phyloP scores from a whole-genome alignment of 2,888 invertebrate genomes.

The Athalia rosae region DNA sequence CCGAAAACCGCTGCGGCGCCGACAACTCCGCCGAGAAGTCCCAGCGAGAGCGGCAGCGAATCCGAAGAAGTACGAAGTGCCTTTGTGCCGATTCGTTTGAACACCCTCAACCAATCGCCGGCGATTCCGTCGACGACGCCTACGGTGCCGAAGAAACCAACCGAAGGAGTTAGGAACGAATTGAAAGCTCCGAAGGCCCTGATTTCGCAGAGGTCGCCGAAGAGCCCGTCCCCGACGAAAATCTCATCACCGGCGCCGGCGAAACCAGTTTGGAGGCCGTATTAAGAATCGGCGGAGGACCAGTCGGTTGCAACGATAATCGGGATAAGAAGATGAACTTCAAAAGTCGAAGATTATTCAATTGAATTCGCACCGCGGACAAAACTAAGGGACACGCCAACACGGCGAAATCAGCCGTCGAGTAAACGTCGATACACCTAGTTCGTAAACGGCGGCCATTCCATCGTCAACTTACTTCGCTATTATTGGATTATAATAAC shows the following conservation, averaged over 20 bases:
- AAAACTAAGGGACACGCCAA: no score
- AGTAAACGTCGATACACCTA: neutral
- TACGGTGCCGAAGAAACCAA: conserved; percentile 53
- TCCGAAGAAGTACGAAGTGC: conserved; percentile 70
- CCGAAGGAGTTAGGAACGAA: conserved; percentile 63
- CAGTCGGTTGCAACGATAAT: neutral
- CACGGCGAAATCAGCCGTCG: neutral
- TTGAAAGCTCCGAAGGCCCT: conserved; percentile 65
- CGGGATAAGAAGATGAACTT: conserved; percentile 43
- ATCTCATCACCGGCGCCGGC: conserved; percentile 61
- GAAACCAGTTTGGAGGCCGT: conserved; percentile 71
- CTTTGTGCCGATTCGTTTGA: conserved; percentile 67
- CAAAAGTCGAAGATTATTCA: conserved; percentile 25
- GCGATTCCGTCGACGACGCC: conserved; percentile 55
- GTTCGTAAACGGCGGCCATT: neutral
- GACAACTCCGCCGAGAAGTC: conserved; percentile 65
- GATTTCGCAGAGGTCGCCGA: conserved; percentile 60
- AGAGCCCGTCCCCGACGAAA: conserved; percentile 61
- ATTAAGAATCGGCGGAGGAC: conserved; percentile 55
- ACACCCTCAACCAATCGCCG: conserved; percentile 57
- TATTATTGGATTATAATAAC: conserved; percentile 34
- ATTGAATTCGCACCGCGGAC: neutral
- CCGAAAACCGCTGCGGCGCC: conserved; percentile 43
- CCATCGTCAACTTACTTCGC: conserved; percentile 3
- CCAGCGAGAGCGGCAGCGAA: conserved; percentile 68